Conservation (phyloP, 2,888 invertebrate species). For the Phanerotoma sp. region DNA sequence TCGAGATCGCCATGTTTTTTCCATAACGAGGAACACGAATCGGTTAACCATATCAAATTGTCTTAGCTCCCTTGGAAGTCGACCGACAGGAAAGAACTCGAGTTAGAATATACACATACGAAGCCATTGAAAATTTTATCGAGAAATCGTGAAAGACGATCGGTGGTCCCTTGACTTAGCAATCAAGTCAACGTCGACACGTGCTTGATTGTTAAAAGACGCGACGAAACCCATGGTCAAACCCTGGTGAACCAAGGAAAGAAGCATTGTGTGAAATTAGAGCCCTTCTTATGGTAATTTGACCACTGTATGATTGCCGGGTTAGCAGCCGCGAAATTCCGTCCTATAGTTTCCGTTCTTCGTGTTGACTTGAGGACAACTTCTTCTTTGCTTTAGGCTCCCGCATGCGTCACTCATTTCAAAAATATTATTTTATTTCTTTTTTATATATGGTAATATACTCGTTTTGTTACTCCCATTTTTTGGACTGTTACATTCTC, state of each 20-base stretch:
- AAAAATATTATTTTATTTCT: slow-evolving; percentile 13
- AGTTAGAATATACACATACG: no score
- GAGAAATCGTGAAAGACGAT: slow-evolving; percentile 48
- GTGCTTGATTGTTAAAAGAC: slow-evolving; percentile 8
- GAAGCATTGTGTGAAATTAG: slow-evolving; percentile 52
- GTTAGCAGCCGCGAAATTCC: slow-evolving; percentile 33
- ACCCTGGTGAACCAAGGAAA: slow-evolving; percentile 24
- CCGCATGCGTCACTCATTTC: slow-evolving; percentile 3
- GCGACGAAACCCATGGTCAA: slow-evolving; percentile 11
- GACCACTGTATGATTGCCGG: slow-evolving; percentile 52
- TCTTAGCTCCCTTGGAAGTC: neutral
- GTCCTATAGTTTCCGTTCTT: slow-evolving; percentile 16
- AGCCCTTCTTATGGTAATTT: slow-evolving; percentile 56
- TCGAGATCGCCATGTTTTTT: no score
- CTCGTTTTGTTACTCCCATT: slow-evolving; percentile 20
- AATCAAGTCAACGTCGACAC: slow-evolving; percentile 13
- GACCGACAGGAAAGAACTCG: slow-evolving; percentile 13
- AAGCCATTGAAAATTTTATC: slow-evolving; percentile 43
- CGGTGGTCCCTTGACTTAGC: slow-evolving; percentile 25
- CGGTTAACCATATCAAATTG: neutral
- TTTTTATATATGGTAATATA: slow-evolving; percentile 28
- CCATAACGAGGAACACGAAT: slow-evolving; percentile 2
- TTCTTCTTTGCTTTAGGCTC: slow-evolving; percentile 19
- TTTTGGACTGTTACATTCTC: slow-evolving; percentile 18
- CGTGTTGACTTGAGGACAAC: slow-evolving; percentile 30